Evolutionary conservation across 2,113 vertebrate species (phyloP), one percentile per base, ranked within the genome.

Genomic region (Mohoua ochrocephala): DNA sequence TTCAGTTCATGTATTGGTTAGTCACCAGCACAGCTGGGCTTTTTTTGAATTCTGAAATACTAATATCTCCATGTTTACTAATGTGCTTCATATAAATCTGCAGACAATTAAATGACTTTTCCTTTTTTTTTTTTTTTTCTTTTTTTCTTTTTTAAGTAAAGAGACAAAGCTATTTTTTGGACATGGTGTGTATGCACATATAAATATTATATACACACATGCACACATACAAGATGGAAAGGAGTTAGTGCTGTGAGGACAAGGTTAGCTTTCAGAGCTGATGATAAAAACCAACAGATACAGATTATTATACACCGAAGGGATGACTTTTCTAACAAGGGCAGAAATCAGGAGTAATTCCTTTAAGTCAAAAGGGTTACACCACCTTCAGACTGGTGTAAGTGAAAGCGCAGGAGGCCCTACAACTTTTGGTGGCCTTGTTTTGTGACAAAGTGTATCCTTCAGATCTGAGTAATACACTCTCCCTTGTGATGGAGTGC

Each of bases 1-100:
- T 97, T 97, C 96, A 97, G 97, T 98, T 98, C 97, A 97, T 97
- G 97, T 97, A 97, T 97, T 97, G 98, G 98, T 97, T 97, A 97
- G 97, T 97, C 97, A 97, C 97, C 96, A 98, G 97, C 95, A 98
- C 96, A 98, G 97, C 97, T 97, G 97, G 96, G 95, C 19, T 83
- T 93, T 94, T 82, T 92, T 84, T 96, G 92, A 97, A 97, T 98
- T 97, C 91, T 96, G 97, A 97, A 98, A 97, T 97, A 97, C 92
- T 97, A 94, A 91, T 94, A 97, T 95, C 91, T 96, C 93, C 78
- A 19, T 92, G 94, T 98, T 97, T 97, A 97, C 97, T 97, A 97
- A 98, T 97, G 97, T 97, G 97, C 96, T 98, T 98, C 94, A 90
- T 87, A 96, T 61, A 94, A 98, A 96, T 96, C 63, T 60, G 95